phyloP scores from a whole-genome alignment of 2,797 vertebrate genomes.

The Poecilia gillii region DNA sequence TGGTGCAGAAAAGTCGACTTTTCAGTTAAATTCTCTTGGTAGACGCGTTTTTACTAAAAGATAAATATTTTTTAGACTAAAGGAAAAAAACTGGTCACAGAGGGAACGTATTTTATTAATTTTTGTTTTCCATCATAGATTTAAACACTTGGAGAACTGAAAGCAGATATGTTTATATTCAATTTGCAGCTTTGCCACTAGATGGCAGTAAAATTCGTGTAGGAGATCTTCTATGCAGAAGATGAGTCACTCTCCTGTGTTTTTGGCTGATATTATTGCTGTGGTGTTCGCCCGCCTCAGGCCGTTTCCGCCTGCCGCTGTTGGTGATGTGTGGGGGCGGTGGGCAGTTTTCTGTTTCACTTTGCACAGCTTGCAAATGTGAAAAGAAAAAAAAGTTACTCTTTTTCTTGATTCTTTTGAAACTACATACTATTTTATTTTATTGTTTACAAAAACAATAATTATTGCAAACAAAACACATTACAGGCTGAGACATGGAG shows the following conservation, averaged over 20 bases:
- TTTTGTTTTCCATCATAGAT: not conserved
- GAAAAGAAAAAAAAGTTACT: slow-evolving; percentile 25
- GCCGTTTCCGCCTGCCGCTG: slow-evolving; percentile 22
- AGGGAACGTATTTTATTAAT: not conserved
- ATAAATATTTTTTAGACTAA: no score
- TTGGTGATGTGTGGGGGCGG: slow-evolving; percentile 24
- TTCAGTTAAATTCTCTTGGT: no score
- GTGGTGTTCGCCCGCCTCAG: slow-evolving; percentile 41
- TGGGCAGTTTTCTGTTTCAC: slow-evolving; percentile 73
- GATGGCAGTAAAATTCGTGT: not conserved
- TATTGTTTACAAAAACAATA: no score
- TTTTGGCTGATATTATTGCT: slow-evolving; percentile 37
- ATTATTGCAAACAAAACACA: no score
- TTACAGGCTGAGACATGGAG: no score
- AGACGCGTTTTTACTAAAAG: no score
- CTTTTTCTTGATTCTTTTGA: not conserved
- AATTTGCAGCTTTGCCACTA: not conserved
- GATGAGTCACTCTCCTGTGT: not conserved
- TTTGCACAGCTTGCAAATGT: slow-evolving; percentile 77
- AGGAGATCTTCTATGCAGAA: not conserved
- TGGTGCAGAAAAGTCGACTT: no score
- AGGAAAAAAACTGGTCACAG: not conserved
- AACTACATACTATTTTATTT: not conserved
- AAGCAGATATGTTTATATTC: not conserved
- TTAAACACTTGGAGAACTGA: not conserved